These are phyloP conservation scores for Ianthella basta DNA, from an alignment of 37 sponge, comb jelly and placozoan species.

Conservation along the genomic window DNA sequence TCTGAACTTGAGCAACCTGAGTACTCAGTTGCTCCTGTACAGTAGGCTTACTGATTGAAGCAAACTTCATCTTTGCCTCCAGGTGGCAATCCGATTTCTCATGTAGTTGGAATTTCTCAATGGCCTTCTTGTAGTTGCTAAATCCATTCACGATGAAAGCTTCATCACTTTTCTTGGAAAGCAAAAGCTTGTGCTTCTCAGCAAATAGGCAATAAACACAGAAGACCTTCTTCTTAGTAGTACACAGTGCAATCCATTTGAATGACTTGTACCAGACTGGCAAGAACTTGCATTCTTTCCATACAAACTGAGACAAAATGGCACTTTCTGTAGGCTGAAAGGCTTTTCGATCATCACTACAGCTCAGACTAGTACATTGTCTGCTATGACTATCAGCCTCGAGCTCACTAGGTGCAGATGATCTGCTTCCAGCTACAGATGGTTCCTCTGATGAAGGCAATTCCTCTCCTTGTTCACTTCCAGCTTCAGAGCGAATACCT, in stretches of 20 bases:
- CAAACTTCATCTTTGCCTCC: slow-evolving; percentile 56
- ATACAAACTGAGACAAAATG: too few species aligned
- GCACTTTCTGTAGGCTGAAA: too few species aligned
- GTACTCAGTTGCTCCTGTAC: slow-evolving; percentile 26
- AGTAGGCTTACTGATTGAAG: slow-evolving; percentile 8
- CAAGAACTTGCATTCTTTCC: too few species aligned
- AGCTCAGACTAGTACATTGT: too few species aligned
- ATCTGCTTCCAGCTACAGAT: too few species aligned
- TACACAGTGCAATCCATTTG: slow-evolving; percentile 43
- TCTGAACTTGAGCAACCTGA: slow-evolving; percentile 26
- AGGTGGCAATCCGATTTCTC: slow-evolving; percentile 41
- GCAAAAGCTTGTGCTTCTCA: too few species aligned
- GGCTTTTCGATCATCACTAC: too few species aligned
- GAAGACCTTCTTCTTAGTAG: slow-evolving; percentile 43
- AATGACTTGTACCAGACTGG: slow-evolving; percentile 34
- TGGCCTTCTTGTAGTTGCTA: slow-evolving; percentile 45
- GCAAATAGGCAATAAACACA: too few species aligned
- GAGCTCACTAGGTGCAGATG: too few species aligned
- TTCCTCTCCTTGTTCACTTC: slow-evolving; percentile 10
- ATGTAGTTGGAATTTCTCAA: slow-evolving; percentile 50
- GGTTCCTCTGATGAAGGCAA: slow-evolving; percentile 7
- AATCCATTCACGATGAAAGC: slow-evolving; percentile 50
- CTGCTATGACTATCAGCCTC: too few species aligned
- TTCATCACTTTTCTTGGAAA: too few species aligned
- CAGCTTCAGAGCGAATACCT: slow-evolving; percentile 6